Conservation (phyloP, 1,140 invertebrate species). For the Sinella curviseta region DNA sequence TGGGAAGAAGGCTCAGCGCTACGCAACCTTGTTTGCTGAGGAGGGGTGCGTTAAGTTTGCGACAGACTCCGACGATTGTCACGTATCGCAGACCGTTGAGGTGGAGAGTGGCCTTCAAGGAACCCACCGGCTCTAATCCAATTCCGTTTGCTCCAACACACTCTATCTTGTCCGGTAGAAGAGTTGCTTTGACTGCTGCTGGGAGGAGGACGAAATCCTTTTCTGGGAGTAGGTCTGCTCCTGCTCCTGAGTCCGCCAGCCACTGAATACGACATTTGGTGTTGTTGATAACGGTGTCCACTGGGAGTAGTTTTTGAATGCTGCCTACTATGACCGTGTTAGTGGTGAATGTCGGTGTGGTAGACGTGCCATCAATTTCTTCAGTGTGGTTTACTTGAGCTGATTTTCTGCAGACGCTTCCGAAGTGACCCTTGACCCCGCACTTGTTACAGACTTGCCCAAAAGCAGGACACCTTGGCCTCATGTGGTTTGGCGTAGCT, state of each 20-base stretch:
- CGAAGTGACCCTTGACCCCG: not conserved
- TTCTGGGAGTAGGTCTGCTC: not conserved
- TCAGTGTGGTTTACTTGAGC: not conserved
- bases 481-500: not conserved
- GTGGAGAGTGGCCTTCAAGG: not conserved
- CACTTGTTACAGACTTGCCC: not conserved
- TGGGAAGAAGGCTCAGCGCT: not conserved
- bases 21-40: not conserved
- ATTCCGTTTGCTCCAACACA: not conserved
- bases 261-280: not conserved
- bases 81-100: not conserved
- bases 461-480: not conserved
- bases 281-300: not conserved
- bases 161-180: not conserved
- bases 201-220: not conserved
- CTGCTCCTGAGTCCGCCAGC: not conserved
- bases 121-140: not conserved
- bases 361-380: not conserved
- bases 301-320: not conserved
- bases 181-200: not conserved
- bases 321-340: not conserved
- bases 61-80: not conserved
- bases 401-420: not conserved
- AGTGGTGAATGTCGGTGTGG: not conserved
- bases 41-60: not conserved